Conservation (phyloP, 2,888 invertebrate genomes). For the Ormyrus rosae region DNA sequence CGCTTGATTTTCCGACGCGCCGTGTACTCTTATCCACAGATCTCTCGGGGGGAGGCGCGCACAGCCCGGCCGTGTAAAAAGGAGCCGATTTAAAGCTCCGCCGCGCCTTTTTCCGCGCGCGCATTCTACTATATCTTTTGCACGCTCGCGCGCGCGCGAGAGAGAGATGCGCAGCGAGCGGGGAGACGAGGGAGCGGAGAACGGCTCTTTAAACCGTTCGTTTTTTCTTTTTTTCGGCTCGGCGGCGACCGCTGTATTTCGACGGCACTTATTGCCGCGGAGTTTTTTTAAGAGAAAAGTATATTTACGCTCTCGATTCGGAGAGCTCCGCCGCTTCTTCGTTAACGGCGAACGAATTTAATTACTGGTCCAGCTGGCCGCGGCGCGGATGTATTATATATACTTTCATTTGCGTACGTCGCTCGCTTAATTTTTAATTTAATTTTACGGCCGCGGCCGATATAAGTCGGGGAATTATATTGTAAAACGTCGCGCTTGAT, state of each 20-base stretch:
- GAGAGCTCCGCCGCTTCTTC: too few species aligned
- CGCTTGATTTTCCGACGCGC: slow-evolving; percentile 26
- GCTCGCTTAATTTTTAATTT: too few species aligned
- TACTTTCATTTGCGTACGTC: not conserved
- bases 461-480: too few species aligned
- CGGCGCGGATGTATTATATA: not conserved
- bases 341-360: not conserved
- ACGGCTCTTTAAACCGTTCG: slow-evolving; percentile 10
- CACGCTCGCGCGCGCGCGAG: not conserved
- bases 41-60: not conserved
- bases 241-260: not conserved
- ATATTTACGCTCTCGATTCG: not conserved
- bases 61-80: slow-evolving; percentile 9
- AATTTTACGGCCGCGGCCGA: too few species aligned
- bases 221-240: slow-evolving; percentile 11
- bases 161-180: not conserved
- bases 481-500: too few species aligned
- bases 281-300: not conserved
- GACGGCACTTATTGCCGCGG: not conserved
- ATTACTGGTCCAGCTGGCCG: not conserved
- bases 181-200: not conserved
- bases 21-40: not conserved
- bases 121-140: slow-evolving; percentile 7
- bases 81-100: slow-evolving; percentile 34
- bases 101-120: not conserved